Base-by-base conservation (phyloP, 2,113 vertebrate species). In the human (Homo sapiens) region DNA sequence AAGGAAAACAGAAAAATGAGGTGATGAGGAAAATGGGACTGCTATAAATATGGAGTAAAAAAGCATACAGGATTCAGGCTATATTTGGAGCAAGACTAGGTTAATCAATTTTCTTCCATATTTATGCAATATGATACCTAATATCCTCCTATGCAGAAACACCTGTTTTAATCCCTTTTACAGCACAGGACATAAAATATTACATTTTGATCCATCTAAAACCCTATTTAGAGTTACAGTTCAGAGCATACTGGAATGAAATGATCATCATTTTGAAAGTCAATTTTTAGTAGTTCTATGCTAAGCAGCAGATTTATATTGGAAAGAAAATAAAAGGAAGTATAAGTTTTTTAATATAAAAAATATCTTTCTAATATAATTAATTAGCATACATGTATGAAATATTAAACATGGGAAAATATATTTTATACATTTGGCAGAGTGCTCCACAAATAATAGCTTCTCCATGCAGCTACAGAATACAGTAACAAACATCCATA, bases 1-100 rank as follows among this genome's bases (percentile, higher is more conserved):
- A 89, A 90, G 52, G 57, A 88, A 95, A 97, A 87, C 40, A 87
- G 79, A 76, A 95, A 95, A 97, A 68, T 86, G 70, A 72, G n/a
- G 59, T 59, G 30, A 94, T 80, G 79, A 92, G 38, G 83, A 73
- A 96, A 97, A 92, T 83, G 48, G 35, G 40, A 27, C 66, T 55
- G 72, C 30, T 89, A 73, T 82, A 96, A 79, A 75, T 83, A 82
- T 8, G 40, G 75, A 86, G 76, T 90, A 66, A 89, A 92, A 92
- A 92, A 50, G n/a, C 25, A 79, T 30, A 80, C 2, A 59, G 43
- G 20, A 92, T 73, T 76, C 59, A 55, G 78, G 66, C n/a, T 96
- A 27, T 55, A 72, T 75, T 89, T 93, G 79, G 32, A 93, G 48
- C 38, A 80, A 43, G 61, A 83, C 61, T 38, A 57, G 75, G 80